Evolutionary conservation across 2,113 vertebrate species (phyloP), one percentile per base, ranked within the genome.

Genomic region (Cephalopholis sonnerati): DNA sequence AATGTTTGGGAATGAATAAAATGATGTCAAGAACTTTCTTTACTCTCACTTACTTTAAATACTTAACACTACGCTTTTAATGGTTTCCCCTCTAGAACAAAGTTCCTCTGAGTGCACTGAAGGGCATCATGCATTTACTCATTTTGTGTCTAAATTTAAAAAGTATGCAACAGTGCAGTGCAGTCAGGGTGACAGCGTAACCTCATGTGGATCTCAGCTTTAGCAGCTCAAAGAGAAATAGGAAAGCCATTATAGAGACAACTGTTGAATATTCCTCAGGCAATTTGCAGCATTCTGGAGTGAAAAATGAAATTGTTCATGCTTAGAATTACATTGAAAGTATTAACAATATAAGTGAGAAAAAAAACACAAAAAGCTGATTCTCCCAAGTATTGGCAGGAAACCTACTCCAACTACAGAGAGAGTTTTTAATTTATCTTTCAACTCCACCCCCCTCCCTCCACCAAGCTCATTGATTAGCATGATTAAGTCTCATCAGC

Each of bases 401-500:
- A 67, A 57, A 44, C 9, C 20, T 25, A 54, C 24, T 46, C n/a
- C 32, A 65, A 62, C 69, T 55, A 20, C 48, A 62, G 4, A 68
- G 55, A 50, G 27, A 44, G 10, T 18, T 36, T 69, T 55, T 75
- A 29, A 50, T 65, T 59, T 71, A 17, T 82, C 50, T 70, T 63
- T 68, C 46, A 32, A 36, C 69, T 22, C n/a, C 64, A 27, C 58
- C 22, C 17, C 48, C 29, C 27, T 10, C 32, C n/a, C 71, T n/a
- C 16, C 61, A 50, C 16, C 4, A 5, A 78, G 78, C 63, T 25
- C 82, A 92, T 89, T 91, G 90, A 93, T 90, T 87, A 90, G 61
- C 78, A 64, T 90, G 84, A 93, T 91, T 91, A 91, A 89, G 82
- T 77, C 87, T 91, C 87, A 93, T 93, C 88, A 91, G 79, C 77